Conservation (phyloP, 2,888 invertebrate species). For the Tethea ocularis region DNA sequence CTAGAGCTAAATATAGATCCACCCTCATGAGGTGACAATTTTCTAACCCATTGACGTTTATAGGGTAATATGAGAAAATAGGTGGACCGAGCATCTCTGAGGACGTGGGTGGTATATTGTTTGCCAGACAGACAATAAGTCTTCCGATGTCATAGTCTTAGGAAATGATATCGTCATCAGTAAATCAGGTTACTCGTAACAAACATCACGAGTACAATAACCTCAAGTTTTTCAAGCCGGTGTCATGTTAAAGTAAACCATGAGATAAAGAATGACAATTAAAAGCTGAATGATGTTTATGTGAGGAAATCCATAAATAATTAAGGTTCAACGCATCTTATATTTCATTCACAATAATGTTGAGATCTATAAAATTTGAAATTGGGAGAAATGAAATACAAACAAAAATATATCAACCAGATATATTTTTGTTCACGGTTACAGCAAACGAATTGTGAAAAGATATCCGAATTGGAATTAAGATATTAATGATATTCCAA, state of each 20-base stretch:
- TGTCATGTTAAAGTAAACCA: neutral
- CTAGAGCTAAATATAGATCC: conserved; percentile 54
- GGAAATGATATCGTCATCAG: neutral
- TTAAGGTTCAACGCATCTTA: too few relatives aligned
- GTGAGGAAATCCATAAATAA: neutral
- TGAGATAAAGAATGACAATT: neutral
- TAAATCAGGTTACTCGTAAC: neutral
- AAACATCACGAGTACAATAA: neutral
- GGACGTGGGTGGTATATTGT: neutral
- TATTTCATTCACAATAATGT: too few relatives aligned
- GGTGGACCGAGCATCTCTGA: neutral
- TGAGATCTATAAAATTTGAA: neutral
- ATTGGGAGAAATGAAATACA: neutral
- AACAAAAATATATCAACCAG: too few relatives aligned
- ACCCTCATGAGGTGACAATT: conserved; percentile 47
- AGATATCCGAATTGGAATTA: too few relatives aligned
- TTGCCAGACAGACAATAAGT: neutral
- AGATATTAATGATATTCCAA: too few relatives aligned
- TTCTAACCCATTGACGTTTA: conserved; percentile 48
- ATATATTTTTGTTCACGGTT: too few relatives aligned
- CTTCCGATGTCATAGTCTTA: neutral
- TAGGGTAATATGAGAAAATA: conserved; percentile 35
- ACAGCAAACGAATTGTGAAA: too few relatives aligned
- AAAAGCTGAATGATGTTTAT: neutral
- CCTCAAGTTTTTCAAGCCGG: neutral